Base-by-base conservation (phyloP, 2,113 vertebrate species). In the Megaleporinus macrocephalus region DNA sequence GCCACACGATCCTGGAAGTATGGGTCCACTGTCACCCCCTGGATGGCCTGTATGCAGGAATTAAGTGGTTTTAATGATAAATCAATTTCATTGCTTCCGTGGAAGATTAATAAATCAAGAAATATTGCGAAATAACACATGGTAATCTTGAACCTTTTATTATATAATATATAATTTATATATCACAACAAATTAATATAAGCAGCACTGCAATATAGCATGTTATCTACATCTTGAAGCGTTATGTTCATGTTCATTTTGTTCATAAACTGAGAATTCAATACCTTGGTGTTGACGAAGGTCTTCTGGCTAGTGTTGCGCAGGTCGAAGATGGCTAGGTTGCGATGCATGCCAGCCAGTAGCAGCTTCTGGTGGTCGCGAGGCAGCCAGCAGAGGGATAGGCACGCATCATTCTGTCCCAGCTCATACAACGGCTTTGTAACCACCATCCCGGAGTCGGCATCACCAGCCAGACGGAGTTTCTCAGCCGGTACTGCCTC, bases 311-410 rank as follows among this genome's bases (percentile, higher is more conserved):
- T 99, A 0, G 97, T 98, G 90, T 98, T 99, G 79, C 98, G 94
- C 83, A 99, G 93, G 90, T 99, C 98, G 72, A 99, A 99, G 83
- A 99, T 98, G 26, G 97, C 97, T 53, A 99, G 89, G 87, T 99
- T 99, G 44, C 98, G 91, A 87, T 99, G 98, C 98, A 99, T 99
- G 47, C 98, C 98, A 2, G 98, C 98, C 86, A 99, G 86, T 0
- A 99, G 95, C 65, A 99, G 94, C 88, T 99, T 99, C 69, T 98
- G 96, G 86, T 99, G 96, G 87, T 99, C 98, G 1, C 97, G 94
- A 1, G 98, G 97, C 83, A 99, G 95, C 98, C 98, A 99, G 88
- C 96, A 98, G n/a, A 99, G 96, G 49, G 98, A 99, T 0, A 99
- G 93, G 72, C 97, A 99, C 1, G 98, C 98, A 10, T 99, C 98